Evolutionary conservation across 2,797 vertebrate genomes (phyloP), one percentile per base, ranked within the genome.

Genomic region (Pempheris klunzingeri): DNA sequence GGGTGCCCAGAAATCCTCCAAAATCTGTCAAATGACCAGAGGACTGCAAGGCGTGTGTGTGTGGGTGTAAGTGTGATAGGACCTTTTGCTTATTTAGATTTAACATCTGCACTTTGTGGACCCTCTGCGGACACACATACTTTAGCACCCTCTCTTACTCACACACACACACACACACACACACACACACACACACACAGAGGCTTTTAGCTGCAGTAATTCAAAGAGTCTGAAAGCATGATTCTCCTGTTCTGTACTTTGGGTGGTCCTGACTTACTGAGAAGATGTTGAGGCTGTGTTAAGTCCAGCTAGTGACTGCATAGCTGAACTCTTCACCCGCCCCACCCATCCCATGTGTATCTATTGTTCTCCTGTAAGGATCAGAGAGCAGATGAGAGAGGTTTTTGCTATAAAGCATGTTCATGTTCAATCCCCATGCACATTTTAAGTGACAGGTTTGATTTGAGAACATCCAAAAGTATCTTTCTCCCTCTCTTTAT

Each of bases 181-280:
- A 53, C 57, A 61, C 60, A 36, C 59, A 62, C 65, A 61, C 71
- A 36, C 43, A 46, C 14, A 47, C 54, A 17, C 53, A 32, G 34
- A 61, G 72, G 49, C n/a, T 63, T 77, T 75, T 47, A 71, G 44
- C 59, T 52, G 64, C 60, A 36, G 36, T 71, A 24, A 74, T 71
- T 71, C 63, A 46, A 71, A 85, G 55, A 69, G 66, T 77, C 86
- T 89, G 74, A 46, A 61, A 47, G 62, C 83, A 59, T 28, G 55
- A 77, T 90, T 72, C 73, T 78, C 63, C 60, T 39, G 38, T 34
- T 50, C 64, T 50, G 63, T 72, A 63, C 28, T 36, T 64, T 88
- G 90, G 85, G 86, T 92, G 88, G 89, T 88, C 85, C 64, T 39
- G 55, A 73, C 58, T 63, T 36, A 63, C 66, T 26, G 22, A 54